These are phyloP conservation scores for Sterrhoptilus dennistouni DNA, from an alignment of 2,113 vertebrate species.

Conservation along the genomic window DNA sequence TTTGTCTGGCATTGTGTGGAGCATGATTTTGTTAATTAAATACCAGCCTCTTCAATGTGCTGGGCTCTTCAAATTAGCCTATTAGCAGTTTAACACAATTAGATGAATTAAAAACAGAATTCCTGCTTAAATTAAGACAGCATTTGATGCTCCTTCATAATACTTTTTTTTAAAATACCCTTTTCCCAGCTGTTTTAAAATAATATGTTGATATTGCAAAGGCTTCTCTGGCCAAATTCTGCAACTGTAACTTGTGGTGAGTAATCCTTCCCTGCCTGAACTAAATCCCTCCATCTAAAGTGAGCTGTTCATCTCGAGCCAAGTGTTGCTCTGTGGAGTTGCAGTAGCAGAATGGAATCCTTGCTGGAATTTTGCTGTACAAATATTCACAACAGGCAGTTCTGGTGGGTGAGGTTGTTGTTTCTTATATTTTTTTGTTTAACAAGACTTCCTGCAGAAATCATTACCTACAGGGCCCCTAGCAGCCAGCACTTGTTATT, in stretches of 20 bases:
- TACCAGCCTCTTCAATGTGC: neutral
- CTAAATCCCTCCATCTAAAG: neutral
- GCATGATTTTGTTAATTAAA: neutral
- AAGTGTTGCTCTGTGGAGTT: neutral
- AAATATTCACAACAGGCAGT: neutral
- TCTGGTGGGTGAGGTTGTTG: neutral
- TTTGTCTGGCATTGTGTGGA: neutral
- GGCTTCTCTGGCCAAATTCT: neutral
- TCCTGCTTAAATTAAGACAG: neutral
- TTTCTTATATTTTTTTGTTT: neutral
- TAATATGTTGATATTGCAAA: neutral
- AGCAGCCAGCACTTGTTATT: neutral
- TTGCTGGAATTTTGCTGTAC: neutral
- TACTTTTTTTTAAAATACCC: no score
- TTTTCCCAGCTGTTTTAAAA: neutral
- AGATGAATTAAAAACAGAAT: neutral
- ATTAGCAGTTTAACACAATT: neutral
- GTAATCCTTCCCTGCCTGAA: neutral
- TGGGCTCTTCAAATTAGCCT: conserved; percentile 6
- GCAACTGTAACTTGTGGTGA: neutral
- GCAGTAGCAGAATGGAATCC: neutral
- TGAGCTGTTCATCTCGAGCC: neutral
- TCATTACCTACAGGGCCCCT: neutral
- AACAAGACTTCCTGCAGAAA: neutral
- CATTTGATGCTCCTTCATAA: neutral